Evolutionary conservation across 1,140 invertebrate genomes (phyloP).

Genomic region (Physella acuta): DNA sequence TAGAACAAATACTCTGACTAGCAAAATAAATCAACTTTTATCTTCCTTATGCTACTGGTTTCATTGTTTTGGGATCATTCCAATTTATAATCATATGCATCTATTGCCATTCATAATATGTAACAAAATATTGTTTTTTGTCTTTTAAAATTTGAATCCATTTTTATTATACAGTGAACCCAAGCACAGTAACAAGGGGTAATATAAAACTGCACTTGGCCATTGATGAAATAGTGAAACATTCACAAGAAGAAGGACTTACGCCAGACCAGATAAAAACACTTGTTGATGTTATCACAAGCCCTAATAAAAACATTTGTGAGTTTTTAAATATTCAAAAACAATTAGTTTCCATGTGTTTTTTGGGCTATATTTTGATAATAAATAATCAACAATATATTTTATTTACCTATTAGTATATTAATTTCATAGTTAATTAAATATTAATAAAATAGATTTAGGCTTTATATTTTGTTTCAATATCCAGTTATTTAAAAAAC

Average conservation of each 20-base stretch:
- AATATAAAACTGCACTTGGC: slow-evolving; percentile 5
- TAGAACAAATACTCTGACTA: no score
- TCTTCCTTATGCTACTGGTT: neutral
- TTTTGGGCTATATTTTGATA: no score
- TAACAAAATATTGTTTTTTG: neutral
- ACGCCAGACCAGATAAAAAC: slow-evolving; percentile 1
- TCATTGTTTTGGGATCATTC: neutral
- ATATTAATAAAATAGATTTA: neutral
- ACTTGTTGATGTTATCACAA: neutral
- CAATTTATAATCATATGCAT: neutral
- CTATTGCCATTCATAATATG: neutral
- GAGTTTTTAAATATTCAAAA: slow-evolving; percentile 3
- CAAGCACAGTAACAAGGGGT: neutral
- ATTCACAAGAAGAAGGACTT: neutral
- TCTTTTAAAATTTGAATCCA: neutral
- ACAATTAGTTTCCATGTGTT: no score
- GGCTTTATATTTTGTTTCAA: neutral
- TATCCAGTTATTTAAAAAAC: neutral
- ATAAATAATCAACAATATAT: no score
- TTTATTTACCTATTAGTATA: neutral
- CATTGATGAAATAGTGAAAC: slow-evolving; percentile 1
- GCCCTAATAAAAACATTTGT: slow-evolving; percentile 2
- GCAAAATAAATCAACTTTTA: no score
- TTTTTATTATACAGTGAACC: neutral
- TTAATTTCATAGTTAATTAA: neutral